phyloP scores from a whole-genome alignment of 2,797 vertebrate genomes.

The Triplophysa yarkandensis region DNA sequence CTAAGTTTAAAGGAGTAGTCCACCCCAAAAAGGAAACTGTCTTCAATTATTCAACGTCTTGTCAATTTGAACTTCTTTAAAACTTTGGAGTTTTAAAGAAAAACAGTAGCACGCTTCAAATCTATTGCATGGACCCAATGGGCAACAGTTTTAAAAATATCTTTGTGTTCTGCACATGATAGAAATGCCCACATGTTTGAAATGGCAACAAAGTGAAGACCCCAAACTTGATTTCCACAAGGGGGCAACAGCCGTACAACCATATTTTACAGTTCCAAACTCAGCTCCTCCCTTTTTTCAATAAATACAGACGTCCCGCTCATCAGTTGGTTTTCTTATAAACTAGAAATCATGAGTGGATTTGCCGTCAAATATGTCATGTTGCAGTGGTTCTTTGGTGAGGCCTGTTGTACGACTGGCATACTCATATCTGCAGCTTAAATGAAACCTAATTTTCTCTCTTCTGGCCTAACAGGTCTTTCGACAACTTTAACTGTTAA shows the following conservation, averaged over 20 bases:
- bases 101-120: too few species aligned
- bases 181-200: too few species aligned
- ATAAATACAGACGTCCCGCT: not conserved
- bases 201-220: too few species aligned
- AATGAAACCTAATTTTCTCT: not conserved
- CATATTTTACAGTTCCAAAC: not conserved
- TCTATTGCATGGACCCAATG: too few species aligned
- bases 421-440: not conserved
- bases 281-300: conserved; percentile 7
- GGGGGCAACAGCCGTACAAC: conserved; percentile 43
- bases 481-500: conserved; percentile 23
- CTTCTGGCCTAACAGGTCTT: conserved; percentile 8
- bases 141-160: too few species aligned
- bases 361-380: conserved; percentile 14
- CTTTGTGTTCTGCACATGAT: too few species aligned
- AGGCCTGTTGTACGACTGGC: not conserved
- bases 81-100: too few species aligned
- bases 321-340: not conserved
- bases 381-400: conserved; percentile 34
- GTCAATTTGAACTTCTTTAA: too few species aligned
- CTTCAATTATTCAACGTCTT: too few species aligned
- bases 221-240: too few species aligned
- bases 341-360: conserved; percentile 31
- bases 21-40: too few species aligned
- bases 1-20: too few species aligned